Base-by-base conservation (phyloP, 1,140 invertebrate genomes). In the Rhopalosiphum padi region DNA sequence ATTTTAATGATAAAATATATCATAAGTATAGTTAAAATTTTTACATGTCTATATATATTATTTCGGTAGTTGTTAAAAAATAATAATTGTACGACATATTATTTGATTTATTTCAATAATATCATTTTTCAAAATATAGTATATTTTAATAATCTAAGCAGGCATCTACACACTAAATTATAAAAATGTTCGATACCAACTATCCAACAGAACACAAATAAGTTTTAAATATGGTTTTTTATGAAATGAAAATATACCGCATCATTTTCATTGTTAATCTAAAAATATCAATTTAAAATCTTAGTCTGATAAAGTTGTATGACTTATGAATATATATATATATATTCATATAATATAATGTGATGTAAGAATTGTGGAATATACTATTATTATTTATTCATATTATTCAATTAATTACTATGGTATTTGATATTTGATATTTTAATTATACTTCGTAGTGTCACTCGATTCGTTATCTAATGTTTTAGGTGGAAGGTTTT, bases 401-500 rank as follows among this genome's bases (percentile, higher is more conserved):
- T 77, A 35, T 77, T 77, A 77, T n/a, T 18, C 30, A 77, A 77
- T 68, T n/a, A 4, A n/a, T 77, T 6, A 21, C 1, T 18, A 4
- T n/a, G 15, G 2, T 41, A 41, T 8, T n/a, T 77, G 1, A 35
- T n/a, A 77, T n/a, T 77, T n/a, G 2, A 21, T n/a, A 60, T 30
- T 60, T 60, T 60, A 11, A 53, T 6, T 53, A 60, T 25, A 68
- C 4, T 30, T 68, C 30, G n/a, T 68, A n/a, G 18, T 18, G 5
- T n/a, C 21, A 51, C 11, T 18, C 30, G 6, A 21, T 15, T 18
- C n/a, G 5, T 18, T 77, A 15, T n/a, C 0, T n/a, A 0, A 35
- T 55, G n/a, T 94, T 93, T 25, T 68, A 95, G 94, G 89, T 95
- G 23, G 94, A 94, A n/a, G 94, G 94, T 8, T 85, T 94, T 23